phyloP scores from a whole-genome alignment of 2,888 invertebrate species.

The Xestia c-nigrum region DNA sequence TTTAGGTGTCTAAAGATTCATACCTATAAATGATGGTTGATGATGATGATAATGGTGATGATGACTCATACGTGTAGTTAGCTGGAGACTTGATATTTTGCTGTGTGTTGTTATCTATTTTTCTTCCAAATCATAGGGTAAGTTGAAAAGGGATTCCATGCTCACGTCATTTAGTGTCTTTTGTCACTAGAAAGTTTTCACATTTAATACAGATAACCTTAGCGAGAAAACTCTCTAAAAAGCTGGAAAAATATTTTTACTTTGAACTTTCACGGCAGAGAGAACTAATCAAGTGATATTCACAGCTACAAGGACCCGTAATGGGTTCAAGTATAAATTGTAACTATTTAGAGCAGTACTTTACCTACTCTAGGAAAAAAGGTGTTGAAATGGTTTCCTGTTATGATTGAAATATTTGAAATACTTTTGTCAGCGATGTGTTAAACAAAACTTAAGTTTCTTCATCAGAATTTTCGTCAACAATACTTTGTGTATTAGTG shows the following conservation, averaged over 20 bases:
- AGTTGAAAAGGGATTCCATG: slow-evolving; percentile 13
- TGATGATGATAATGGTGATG: too few species aligned
- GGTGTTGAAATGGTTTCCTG: background rate
- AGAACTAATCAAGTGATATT: slow-evolving; percentile 40
- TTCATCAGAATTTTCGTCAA: background rate
- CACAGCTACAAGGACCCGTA: slow-evolving; percentile 24
- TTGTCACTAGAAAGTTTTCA: slow-evolving; percentile 4
- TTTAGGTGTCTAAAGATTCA: slow-evolving; percentile 39
- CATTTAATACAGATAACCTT: slow-evolving; percentile 13
- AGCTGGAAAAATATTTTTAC: slow-evolving; percentile 32
- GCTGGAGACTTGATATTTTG: background rate
- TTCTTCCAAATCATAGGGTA: background rate
- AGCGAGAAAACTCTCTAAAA: slow-evolving; percentile 27
- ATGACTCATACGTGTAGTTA: background rate
- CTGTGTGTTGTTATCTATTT: background rate
- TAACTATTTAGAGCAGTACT: background rate
- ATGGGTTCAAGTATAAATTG: background rate
- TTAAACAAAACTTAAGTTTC: background rate
- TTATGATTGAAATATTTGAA: background rate
- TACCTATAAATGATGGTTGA: background rate
- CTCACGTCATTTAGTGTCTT: background rate
- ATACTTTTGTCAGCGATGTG: background rate
- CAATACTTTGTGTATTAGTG: background rate
- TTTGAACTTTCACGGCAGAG: slow-evolving; percentile 30
- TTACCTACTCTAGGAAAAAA: background rate